Evolutionary conservation across 53 echinoderm and acorn worm genomes (phyloP).

Genomic region (Astropecten irregularis): DNA sequence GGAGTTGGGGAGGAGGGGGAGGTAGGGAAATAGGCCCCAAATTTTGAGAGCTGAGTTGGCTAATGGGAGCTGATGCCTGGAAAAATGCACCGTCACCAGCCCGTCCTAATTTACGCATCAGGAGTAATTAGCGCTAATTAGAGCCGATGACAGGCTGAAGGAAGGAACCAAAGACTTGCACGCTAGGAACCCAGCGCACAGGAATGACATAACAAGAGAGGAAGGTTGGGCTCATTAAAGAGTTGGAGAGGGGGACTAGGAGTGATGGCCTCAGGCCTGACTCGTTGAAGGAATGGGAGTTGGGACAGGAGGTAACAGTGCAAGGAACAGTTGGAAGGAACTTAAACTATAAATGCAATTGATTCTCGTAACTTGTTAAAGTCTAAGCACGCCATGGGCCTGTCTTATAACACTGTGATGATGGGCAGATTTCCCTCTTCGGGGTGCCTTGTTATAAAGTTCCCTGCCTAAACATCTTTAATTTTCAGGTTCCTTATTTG

Average conservation of each 20-base stretch:
- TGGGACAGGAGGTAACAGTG: neutral
- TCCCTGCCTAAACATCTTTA: no score
- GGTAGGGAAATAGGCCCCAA: neutral
- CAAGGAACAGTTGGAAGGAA: constrained; percentile 19
- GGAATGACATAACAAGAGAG: neutral
- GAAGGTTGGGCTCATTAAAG: neutral
- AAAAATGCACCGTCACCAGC: constrained; percentile 10
- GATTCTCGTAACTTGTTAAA: neutral
- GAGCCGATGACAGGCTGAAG: constrained; percentile 16
- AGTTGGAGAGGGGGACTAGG: neutral
- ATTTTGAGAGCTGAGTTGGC: neutral
- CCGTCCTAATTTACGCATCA: constrained; percentile 22
- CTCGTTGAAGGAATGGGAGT: no score
- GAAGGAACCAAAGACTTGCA: constrained; percentile 41
- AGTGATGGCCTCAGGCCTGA: neutral
- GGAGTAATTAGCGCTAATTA: constrained; percentile 29
- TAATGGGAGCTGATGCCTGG: neutral
- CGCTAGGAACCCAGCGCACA: constrained; percentile 16
- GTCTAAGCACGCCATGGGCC: neutral
- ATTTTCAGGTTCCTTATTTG: no score
- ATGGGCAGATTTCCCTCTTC: no score
- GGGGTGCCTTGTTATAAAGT: no score
- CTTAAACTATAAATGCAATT: constrained; percentile 2
- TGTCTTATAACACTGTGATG: neutral
- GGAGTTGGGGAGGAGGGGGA: neutral